Base-by-base conservation (phyloP, 2,888 invertebrate genomes). In the Phymatocera aterrima region DNA sequence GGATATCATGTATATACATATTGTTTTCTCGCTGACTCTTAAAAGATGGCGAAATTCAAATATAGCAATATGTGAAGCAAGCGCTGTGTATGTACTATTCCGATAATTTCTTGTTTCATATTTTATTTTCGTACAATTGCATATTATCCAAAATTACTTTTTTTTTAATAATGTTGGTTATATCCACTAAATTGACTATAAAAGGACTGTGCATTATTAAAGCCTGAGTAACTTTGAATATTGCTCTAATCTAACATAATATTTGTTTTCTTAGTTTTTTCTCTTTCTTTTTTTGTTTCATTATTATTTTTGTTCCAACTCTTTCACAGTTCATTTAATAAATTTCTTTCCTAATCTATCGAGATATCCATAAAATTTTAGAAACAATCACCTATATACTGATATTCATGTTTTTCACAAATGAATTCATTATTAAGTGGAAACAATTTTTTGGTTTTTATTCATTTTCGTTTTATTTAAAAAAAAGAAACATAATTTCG, bases 141-240 rank as follows among this genome's bases (percentile, higher is more conserved):
- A 60, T 75, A 54, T n/a, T n/a, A n/a, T 57, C 51, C 75, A 75
- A 75, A 74, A 75, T 75, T 75, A 60, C 75, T 60, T 57, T 40
- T 37, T 21, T 34, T 75, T 54, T 21, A 75, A 75, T 60, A 75
- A 75, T 48, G 43, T 60, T 75, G 40, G 18, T 57, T 57, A 37
- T 48, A 57, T 75, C 75, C 57, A 60, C 54, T 57, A 54, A 60
- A 75, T 57, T 60, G 40, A 40, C 60, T 75, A 57, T 43, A 57
- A 75, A 57, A 75, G 48, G 48, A 72, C 51, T 72, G 72, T 40
- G 60, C 57, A 60, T 75, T 75, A 60, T 31, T 75, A 43, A 75
- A 75, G 21, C 57, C 28, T 21, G n/a, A 57, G 57, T 75, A 57
- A 75, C 31, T 75, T 60, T 75, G 75, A 75, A 75, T 75, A 72